Evolutionary conservation across 2,113 vertebrate genomes (phyloP).

Genomic region (Cyprinodon tularosa): DNA sequence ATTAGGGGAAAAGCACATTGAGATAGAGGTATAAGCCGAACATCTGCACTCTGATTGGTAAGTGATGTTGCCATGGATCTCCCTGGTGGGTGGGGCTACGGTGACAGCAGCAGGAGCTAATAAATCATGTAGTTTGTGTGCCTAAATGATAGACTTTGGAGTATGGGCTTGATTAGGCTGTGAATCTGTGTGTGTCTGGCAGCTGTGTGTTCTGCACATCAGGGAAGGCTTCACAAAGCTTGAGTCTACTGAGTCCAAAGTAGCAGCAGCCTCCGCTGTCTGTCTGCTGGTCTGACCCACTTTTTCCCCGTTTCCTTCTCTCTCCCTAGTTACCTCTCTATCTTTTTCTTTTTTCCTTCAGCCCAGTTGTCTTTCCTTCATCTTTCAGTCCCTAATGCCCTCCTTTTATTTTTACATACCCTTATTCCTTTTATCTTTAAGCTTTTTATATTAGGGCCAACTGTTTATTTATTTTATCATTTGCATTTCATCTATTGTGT

Average conservation of each 20-base stretch:
- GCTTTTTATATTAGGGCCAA: constrained; percentile 1
- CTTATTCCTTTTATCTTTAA: constrained; percentile 15
- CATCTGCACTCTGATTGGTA: constrained; percentile 47
- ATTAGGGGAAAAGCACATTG: neutral
- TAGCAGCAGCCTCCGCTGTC: constrained; percentile 53
- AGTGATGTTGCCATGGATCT: constrained; percentile 61
- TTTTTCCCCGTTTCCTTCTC: constrained; percentile 49
- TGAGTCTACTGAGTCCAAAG: constrained; percentile 50
- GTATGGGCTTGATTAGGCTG: constrained; percentile 24
- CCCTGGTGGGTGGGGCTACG: constrained; percentile 45
- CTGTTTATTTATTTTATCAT: constrained; percentile 14
- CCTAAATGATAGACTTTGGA: constrained; percentile 31
- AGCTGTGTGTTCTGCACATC: constrained; percentile 35
- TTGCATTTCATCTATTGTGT: neutral
- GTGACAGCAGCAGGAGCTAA: constrained; percentile 54
- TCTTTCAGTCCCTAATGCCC: constrained; percentile 5
- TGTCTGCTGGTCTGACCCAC: constrained; percentile 69
- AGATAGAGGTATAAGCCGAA: constrained; percentile 37
- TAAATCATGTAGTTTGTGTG: constrained; percentile 68
- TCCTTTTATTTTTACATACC: constrained; percentile 6
- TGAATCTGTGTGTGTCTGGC: constrained; percentile 10
- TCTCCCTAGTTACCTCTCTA: constrained; percentile 29
- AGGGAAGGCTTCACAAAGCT: constrained; percentile 47
- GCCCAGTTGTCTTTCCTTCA: neutral
- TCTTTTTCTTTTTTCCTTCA: constrained; percentile 1